Evolutionary conservation across 1,140 invertebrate species (phyloP), one percentile per base, ranked within the genome.

Genomic region (Polypedilum pembai): DNA sequence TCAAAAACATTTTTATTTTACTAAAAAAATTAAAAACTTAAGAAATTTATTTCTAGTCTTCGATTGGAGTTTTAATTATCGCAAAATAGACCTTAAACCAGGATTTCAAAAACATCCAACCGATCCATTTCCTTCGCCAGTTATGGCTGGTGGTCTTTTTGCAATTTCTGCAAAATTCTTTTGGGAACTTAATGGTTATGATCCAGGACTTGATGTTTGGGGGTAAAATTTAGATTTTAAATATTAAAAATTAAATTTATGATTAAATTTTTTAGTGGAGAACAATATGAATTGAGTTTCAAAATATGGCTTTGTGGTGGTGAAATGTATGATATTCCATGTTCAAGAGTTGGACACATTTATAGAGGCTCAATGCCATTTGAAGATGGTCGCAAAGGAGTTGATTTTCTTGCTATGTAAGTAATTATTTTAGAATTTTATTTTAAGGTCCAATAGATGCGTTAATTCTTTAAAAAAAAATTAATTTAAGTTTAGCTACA

Each of bases 291-390:
- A 20, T 69, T 69, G 21, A 69, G 65, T 7, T 69, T 69, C 17
- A 69, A 69, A 84, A 94, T 97, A 73, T 92, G 91, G 90, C 91
- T 92, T 80, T 92, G 91, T 76, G 96, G 86, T 83, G 98, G 98
- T 79, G 91, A 91, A 87, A 94, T 92, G 94, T 89, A 85, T 82
- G 96, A 87, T 83, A 89, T 85, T 12, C 95, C 96, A 1, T 99
- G 97, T 80, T 98, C 95, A 0, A 88, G 95, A 77, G 95, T 99
- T 8, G 97, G 96, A 0, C 97, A 99, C 82, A 95, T 96, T 77
- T 96, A 95, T 83, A 85, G 93, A 45, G 90, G 90, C 76, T 91
- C 88, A 78, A 91, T 93, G 76, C 92, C 92, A 0, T 94, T 89
- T 77, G 91, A 92, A 0, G 95, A 94, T 83, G 92, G 92, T 17